phyloP scores from a whole-genome alignment of 2,797 vertebrate genomes.

The Thalassophryne amazonica region DNA sequence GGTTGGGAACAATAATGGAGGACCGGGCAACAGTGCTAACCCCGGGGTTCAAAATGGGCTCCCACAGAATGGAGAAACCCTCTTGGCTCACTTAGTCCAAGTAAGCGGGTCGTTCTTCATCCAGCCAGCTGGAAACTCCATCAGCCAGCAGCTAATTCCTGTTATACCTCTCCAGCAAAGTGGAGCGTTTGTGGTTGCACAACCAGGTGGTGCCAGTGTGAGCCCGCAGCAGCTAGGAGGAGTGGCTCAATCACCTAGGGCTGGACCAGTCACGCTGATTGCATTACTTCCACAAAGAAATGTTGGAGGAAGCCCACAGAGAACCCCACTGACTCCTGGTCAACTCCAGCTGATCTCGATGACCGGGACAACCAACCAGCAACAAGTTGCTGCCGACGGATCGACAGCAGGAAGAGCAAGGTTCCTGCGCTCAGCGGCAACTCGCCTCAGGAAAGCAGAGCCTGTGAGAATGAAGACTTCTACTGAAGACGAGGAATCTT shows the following conservation, averaged over 20 bases:
- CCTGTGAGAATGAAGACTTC: conserved; percentile 6
- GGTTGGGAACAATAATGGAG: conserved; percentile 49
- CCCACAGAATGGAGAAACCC: conserved; percentile 38
- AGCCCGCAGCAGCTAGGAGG: conserved; percentile 45
- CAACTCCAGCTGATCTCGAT: conserved; percentile 55
- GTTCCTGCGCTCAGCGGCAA: conserved; percentile 50
- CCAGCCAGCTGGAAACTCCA: conserved; percentile 55
- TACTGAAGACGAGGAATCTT: conserved; percentile 54
- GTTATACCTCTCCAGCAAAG: conserved; percentile 43
- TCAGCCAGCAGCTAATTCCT: conserved; percentile 50
- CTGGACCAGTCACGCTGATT: conserved; percentile 35
- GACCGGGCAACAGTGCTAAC: conserved; percentile 49
- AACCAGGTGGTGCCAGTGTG: conserved; percentile 30
- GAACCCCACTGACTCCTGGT: conserved; percentile 30
- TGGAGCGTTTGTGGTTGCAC: conserved; percentile 34
- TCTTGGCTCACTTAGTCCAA: conserved; percentile 54
- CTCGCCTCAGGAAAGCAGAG: conserved; percentile 38
- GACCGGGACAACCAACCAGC: conserved; percentile 34
- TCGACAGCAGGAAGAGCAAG: conserved; percentile 15
- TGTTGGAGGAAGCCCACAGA: conserved; percentile 32
- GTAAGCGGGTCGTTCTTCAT: conserved; percentile 57
- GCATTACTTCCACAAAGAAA: conserved; percentile 57
- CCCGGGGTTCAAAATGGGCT: conserved; percentile 46
- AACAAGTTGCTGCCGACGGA: conserved; percentile 15
- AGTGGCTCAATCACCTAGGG: conserved; percentile 26